Conservation (phyloP, 2,888 invertebrate genomes). For the Temnothorax rugatulus region DNA sequence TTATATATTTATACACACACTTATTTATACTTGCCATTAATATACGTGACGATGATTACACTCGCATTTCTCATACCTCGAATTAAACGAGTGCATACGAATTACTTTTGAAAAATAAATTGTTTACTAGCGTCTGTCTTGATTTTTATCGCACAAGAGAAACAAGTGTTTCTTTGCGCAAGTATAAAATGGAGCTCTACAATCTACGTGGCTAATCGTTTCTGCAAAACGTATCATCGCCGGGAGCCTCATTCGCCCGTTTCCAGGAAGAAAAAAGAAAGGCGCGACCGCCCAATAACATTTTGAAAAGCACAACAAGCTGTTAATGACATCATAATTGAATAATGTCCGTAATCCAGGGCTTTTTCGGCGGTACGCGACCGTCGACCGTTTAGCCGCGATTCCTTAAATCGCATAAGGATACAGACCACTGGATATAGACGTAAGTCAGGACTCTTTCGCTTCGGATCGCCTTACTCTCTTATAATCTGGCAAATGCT, state of each 20-base stretch:
- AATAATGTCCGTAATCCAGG: conserved; percentile 73
- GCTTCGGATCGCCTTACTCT: conserved; percentile 17
- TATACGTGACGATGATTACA: neutral
- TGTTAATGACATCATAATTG: conserved; percentile 74
- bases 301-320: conserved; percentile 66
- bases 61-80: neutral
- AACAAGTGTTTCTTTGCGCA: neutral
- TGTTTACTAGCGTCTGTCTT: neutral
- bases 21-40: neutral
- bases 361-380: conserved; percentile 58
- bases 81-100: neutral
- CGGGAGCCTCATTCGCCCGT: conserved; percentile 24
- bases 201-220: conserved; percentile 14
- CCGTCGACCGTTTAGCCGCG: neutral
- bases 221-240: conserved; percentile 20
- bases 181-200: conserved; percentile 6
- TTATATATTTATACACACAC: neutral
- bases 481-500: conserved; percentile 12
- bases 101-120: neutral
- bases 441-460: conserved; percentile 17
- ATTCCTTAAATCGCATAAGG: conserved; percentile 28
- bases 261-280: conserved; percentile 44
- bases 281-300: conserved; percentile 37
- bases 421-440: conserved; percentile 18
- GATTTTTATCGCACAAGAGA: neutral